Base-by-base conservation (phyloP, 2,113 vertebrate genomes). In the Eurypyga helias region DNA sequence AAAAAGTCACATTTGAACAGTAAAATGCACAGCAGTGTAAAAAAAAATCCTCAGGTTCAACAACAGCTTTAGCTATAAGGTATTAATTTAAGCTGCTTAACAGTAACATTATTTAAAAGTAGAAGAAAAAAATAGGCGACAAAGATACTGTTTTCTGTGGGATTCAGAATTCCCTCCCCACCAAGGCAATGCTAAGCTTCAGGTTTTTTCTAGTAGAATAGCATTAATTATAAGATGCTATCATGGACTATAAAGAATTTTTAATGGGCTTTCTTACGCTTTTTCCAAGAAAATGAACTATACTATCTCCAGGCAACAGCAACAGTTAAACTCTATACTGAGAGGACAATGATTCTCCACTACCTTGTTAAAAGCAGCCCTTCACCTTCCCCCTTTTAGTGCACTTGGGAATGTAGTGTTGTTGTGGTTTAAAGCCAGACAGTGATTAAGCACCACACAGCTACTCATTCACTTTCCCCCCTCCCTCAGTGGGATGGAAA, bases 131-230 rank as follows among this genome's bases (percentile, higher is more conserved):
- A 17, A 3, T 6, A 55, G 15, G 14, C 51, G 9, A 45, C 9
- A 67, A 79, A 86, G 5, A 52, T 33, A 3, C 33, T 51, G 3
- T 43, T 58, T 76, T 33, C 34, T 54, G 19, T 26, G 15, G 19
- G 23, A 75, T 34, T 81, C 2, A 0, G 3, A 11, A 6, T 9
- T 57, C 11, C 36, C 29, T n/a, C 34, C 13, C 1, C 38, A 24
- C 29, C 21, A 67, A 61, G 26, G 73, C 21, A 85, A 55, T 6
- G 71, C 43, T 38, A 62, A 70, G 19, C 15, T 85, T 82, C 75
- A 51, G 33, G 10, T 58, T 70, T 57, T 65, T 62, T 31, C 23
- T 17, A 58, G 18, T 1, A 67, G 38, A 85, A 55, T 10, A 67
- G 18, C 6, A 18, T 10, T 38, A 91, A 83, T 49, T 67, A 13